phyloP scores from a whole-genome alignment of 64 coral and sea anemone genomes.

The Cladopsammia gracilis region DNA sequence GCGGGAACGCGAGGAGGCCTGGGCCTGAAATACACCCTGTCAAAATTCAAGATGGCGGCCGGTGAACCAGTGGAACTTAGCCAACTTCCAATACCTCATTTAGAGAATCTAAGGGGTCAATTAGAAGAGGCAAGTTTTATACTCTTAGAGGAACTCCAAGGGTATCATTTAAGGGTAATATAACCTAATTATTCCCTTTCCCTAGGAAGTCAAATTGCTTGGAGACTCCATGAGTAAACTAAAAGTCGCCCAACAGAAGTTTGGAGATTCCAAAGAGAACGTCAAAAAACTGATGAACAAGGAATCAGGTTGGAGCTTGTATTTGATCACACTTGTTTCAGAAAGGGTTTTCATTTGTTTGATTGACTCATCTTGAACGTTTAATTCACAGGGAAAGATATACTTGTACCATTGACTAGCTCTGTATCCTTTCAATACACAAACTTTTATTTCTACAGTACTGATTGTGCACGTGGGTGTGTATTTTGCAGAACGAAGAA shows the following conservation, averaged over 20 bases:
- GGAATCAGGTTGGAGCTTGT: slow-evolving; percentile 72
- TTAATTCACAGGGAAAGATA: slow-evolving; percentile 73
- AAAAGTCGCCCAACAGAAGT: slow-evolving; percentile 97
- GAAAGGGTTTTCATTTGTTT: not conserved
- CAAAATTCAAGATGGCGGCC: slow-evolving; percentile 86
- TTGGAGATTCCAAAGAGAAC: slow-evolving; percentile 92
- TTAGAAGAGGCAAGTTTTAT: slow-evolving; percentile 81
- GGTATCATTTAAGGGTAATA: not conserved
- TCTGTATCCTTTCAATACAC: slow-evolving; percentile 82
- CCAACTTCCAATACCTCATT: slow-evolving; percentile 89
- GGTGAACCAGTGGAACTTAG: slow-evolving; percentile 81
- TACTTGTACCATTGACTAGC: slow-evolving; percentile 86
- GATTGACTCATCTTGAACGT: not conserved
- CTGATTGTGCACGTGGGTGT: too few species aligned
- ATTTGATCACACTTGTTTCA: not conserved
- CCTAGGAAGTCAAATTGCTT: slow-evolving; percentile 93
- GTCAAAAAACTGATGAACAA: slow-evolving; percentile 82
- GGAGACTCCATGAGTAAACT: slow-evolving; percentile 90
- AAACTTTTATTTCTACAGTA: too few species aligned
- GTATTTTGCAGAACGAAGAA: too few species aligned
- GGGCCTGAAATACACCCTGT: not conserved
- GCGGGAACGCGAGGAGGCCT: not conserved
- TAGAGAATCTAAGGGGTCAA: slow-evolving; percentile 85
- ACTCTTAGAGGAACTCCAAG: not conserved
- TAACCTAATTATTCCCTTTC: not conserved